phyloP scores from a whole-genome alignment of 2,113 vertebrate species.

The Taxidea taxus region DNA sequence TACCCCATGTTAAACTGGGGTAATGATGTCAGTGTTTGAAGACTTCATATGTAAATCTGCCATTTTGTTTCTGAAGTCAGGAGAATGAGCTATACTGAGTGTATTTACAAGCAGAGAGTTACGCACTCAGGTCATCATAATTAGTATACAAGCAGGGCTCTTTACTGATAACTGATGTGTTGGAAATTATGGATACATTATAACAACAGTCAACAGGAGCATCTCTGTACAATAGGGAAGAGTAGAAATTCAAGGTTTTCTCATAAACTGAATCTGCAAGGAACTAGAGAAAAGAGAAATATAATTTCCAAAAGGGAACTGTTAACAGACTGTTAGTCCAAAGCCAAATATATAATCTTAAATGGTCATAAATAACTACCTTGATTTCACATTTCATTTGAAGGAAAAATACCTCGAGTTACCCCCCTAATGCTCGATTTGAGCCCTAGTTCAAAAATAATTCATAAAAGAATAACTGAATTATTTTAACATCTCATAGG shows the following conservation, averaged over 20 bases:
- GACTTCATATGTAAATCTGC: not conserved
- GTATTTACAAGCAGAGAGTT: not conserved
- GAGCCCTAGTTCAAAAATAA: not conserved
- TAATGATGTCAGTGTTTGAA: not conserved
- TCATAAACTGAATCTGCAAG: not conserved
- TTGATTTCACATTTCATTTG: not conserved
- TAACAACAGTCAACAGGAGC: not conserved
- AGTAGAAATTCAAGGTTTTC: not conserved
- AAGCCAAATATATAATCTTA: not conserved
- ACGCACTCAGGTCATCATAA: not conserved
- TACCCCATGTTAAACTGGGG: not conserved
- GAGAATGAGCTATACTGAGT: not conserved
- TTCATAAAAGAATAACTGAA: conserved; percentile 7
- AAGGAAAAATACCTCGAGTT: not conserved
- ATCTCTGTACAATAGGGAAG: not conserved
- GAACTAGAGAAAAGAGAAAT: not conserved
- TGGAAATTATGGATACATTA: not conserved
- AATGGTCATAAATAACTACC: not conserved
- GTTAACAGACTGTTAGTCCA: not conserved
- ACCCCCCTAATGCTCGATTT: not conserved
- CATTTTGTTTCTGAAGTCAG: not conserved
- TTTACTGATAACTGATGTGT: not conserved
- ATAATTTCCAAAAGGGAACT: not conserved
- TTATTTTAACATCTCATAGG: not conserved
- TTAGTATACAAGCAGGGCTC: not conserved